Base-by-base conservation (phyloP, 2,113 vertebrate genomes). In the Podarcis cretensis region DNA sequence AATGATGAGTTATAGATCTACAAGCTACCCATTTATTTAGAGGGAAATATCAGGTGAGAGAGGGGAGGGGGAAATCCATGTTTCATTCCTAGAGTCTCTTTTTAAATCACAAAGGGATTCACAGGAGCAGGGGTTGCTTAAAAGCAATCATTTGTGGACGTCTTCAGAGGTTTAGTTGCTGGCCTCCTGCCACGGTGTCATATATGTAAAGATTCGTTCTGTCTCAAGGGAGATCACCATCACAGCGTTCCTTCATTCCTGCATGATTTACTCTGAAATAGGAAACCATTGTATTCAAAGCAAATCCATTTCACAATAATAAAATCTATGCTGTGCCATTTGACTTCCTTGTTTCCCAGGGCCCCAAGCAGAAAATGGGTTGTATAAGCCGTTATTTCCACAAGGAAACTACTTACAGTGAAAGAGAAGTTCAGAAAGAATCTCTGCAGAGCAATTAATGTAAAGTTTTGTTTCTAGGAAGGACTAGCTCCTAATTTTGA, bases 401-500 rank as follows among this genome's bases (percentile, higher is more conserved):
- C 80, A 86, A 76, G 5, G 23, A 90, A 81, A 85, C 23, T 63
- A 14, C 35, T 89, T 85, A 80, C 35, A 92, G 23, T 66, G 89
- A 83, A 81, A 93, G 57, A 0, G 57, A 80, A 89, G 57, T 8
- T 74, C 7, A 20, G 1, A 0, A 65, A 87, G 6, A 81, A 79
- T 78, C 88, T 92, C 78, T 27, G 1, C 83, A 82, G 71, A 90
- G 84, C 21, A 40, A 25, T n/a, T 90, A 89, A 93, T 87, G 23
- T 85, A 94, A 94, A 91, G 16, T 16, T 54, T 87, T 73, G 43
- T 94, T 96, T 90, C 48, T 83, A 85, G 71, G 78, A 95, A 83
- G 87, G 86, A 87, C 89, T 89, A 95, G 87, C 95, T 95, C 93
- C 91, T 94, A 75, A 57, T 92, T 96, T 94, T 94, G 87, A 95